Percentiles rank a stretch among this genome's conserved stretches.
Evolutionary conservation across 2,888 invertebrate species (phyloP).

Genomic region (Scaptomyza flava): DNA sequence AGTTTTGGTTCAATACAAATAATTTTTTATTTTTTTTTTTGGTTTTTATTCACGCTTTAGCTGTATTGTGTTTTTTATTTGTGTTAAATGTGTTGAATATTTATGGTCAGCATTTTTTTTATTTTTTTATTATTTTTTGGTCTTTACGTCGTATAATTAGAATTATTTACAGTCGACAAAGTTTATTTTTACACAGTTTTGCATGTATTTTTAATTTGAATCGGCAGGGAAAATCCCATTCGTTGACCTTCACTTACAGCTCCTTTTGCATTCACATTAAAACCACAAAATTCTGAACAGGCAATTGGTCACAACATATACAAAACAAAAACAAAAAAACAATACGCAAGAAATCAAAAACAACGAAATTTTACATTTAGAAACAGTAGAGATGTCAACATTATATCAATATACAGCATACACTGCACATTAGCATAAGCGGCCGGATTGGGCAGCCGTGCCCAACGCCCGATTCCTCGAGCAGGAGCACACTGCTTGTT

Average conservation of each 20-base stretch:
- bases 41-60: neutral
- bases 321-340: slow-evolving; percentile 9
- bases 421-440: slow-evolving; percentile 67
- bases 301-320: slow-evolving; percentile 19
- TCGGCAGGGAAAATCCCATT: slow-evolving; percentile 5
- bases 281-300: slow-evolving; percentile 30
- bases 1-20: slow-evolving; percentile 26
- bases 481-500: slow-evolving; percentile 3
- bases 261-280: slow-evolving; percentile 37
- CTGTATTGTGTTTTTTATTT: slow-evolving; percentile 10
- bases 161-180: slow-evolving; percentile 5
- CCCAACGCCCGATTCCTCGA: neutral
- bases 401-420: slow-evolving; percentile 51
- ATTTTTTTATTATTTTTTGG: neutral
- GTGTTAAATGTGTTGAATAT: slow-evolving; percentile 11
- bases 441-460: slow-evolving; percentile 19
- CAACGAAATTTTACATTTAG: slow-evolving; percentile 25
- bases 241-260: slow-evolving; percentile 55
- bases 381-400: slow-evolving; percentile 42
- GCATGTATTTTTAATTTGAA: slow-evolving; percentile 4
- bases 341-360: slow-evolving; percentile 10
- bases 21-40: neutral
- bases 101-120: slow-evolving; percentile 7
- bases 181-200: slow-evolving; percentile 1
- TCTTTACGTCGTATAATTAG: no score